Percentiles rank a stretch among this genome's conserved stretches.
Conservation (phyloP, 2,797 vertebrate species). For the Salmo trutta region DNA sequence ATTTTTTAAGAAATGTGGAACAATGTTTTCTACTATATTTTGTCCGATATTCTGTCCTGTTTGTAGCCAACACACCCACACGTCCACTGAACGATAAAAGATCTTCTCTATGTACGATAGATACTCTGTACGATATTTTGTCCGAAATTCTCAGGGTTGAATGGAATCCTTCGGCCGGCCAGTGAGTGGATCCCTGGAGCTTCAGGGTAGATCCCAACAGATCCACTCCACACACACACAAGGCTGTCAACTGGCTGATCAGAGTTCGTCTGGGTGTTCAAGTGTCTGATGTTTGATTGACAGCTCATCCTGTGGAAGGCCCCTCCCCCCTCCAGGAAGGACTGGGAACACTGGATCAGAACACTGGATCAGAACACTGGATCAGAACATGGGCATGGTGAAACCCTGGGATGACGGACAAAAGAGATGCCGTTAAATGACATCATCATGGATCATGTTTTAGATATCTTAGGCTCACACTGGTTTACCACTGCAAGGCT, state of each 20-base stretch:
- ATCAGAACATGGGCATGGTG: constrained; percentile 99
- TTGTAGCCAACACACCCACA: constrained; percentile 1
- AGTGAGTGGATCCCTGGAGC: constrained; percentile 25
- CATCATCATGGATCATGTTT: not conserved
- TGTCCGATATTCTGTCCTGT: not conserved
- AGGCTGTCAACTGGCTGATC: constrained; percentile 58
- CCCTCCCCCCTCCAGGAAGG: constrained; percentile 32
- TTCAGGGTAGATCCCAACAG: constrained; percentile 40
- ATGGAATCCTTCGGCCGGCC: constrained; percentile 32
- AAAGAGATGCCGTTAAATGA: constrained; percentile 27
- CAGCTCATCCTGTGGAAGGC: constrained; percentile 22
- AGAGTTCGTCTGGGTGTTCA: constrained; percentile 72
- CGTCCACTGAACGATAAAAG: not conserved
- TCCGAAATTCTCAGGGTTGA: constrained; percentile 18
- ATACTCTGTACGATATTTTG: constrained; percentile 38
- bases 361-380: constrained; percentile 82
- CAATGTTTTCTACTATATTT: not conserved
- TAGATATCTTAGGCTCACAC: not conserved
- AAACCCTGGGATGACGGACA: constrained; percentile 82
- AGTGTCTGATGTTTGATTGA: constrained; percentile 48
- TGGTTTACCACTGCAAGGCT: not conserved
- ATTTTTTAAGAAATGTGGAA: not conserved
- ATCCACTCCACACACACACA: constrained; percentile 28
- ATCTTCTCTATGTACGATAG: constrained; percentile 29
- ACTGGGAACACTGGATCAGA: constrained; percentile 80